Evolutionary conservation across 1,140 invertebrate species (phyloP), one percentile per base, ranked within the genome.

Genomic region (Saccostrea echinata): DNA sequence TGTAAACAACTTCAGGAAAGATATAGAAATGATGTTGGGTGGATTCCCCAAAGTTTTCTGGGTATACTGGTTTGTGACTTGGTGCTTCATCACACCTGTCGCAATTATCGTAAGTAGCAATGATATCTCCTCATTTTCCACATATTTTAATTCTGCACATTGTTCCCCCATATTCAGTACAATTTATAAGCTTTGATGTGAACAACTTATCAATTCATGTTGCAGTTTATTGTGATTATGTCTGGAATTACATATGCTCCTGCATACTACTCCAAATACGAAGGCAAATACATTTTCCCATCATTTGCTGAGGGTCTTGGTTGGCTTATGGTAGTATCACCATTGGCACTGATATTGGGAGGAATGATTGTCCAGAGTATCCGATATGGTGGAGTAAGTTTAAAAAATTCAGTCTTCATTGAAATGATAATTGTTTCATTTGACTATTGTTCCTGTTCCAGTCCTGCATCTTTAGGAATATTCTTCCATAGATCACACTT

Each of bases 1-100:
- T 71, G 88, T 90, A 12, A 91, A 88, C 57, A 91, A 91, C 30
- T 96, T 97, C 88, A 95, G 95, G 51, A 95, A 96, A 33, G 97
- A 96, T 89, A 95, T 97, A 21, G 95, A 96, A 84, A 95, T 96
- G 91, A 97, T 97, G 97, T 95, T 97, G 91, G 96, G 96, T 6
- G 95, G 95, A 64, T 93, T 95, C 76, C 95, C 96, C 94, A 91
- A 91, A 91, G 81, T 80, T 6, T 85, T 87, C 43, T 89, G 88
- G 88, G 43, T 89, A n/a, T 97, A 96, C 90, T 97, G 92, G 92
- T 88, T 87, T 64, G 87, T 64, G 13, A 92, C 85, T 11, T 93
- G 92, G 92, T 84, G 87, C 11, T 86, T 91, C 61, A 88, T 93
- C 21, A 92, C 92, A 53, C 92, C 92, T 4, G 64, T 89, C 6